Evolutionary conservation across 2,113 vertebrate species (phyloP).

Genomic region (Scomber scombrus): DNA sequence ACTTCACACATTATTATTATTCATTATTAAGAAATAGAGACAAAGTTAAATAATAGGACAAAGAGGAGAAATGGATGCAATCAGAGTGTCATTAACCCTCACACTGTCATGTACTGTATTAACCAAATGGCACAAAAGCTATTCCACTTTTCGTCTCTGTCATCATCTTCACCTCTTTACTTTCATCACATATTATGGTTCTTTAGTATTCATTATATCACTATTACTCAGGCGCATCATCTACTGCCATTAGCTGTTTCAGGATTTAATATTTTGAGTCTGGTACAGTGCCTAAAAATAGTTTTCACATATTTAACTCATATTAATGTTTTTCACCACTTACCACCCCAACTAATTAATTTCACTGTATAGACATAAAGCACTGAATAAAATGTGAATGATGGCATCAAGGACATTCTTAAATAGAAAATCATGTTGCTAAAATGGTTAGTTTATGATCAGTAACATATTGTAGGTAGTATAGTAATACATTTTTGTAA

Average conservation of each 20-base stretch:
- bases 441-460: not conserved
- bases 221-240: not conserved
- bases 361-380: not conserved
- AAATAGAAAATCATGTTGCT: not conserved
- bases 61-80: not conserved
- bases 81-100: not conserved
- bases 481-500: not conserved
- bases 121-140: constrained; percentile 19
- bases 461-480: not conserved
- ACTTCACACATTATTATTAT: constrained; percentile 4
- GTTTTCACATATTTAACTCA: not conserved
- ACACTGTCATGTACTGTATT: not conserved
- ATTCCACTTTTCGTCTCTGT: not conserved
- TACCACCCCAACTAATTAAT: too few relatives aligned
- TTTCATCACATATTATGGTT: not conserved
- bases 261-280: not conserved
- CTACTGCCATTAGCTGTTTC: not conserved
- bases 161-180: not conserved
- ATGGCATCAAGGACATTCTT: too few relatives aligned
- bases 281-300: too few relatives aligned
- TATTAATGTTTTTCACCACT: too few relatives aligned
- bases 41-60: not conserved
- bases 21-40: not conserved
- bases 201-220: not conserved
- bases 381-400: not conserved